Evolutionary conservation across 2,888 invertebrate genomes (phyloP), one percentile per base, ranked within the genome.

Genomic region (Mesoligia furuncula): DNA sequence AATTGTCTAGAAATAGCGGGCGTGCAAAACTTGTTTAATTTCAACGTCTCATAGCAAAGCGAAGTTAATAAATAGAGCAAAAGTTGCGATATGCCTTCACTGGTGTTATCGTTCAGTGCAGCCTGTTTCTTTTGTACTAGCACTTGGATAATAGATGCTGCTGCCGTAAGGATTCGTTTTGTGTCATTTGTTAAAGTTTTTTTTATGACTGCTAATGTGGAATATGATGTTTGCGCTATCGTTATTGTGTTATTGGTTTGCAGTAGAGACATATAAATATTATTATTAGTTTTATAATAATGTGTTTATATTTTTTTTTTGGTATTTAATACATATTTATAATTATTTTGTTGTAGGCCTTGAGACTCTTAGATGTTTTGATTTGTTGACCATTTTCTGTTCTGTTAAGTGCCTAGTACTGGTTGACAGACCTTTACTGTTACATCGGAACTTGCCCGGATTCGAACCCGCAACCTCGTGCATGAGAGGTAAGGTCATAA

Each of bases 1-100:
- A 67, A 73, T 59, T 64, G 70, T 74, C 27, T 64, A 36, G 68
- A 79, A 83, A 83, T 75, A 79, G 45, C 72, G 64, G 42, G 67
- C 64, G 73, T 57, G 54, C 68, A 27, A 66, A 80, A 83, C 76
- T 84, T 83, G 73, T 80, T 83, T 84, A 83, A 83, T 83, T 76
- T 83, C 39, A 80, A 71, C 80, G 70, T 73, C 80, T 83, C 80
- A 83, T 80, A 54, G 75, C 66, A 72, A 79, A 72, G 79, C 66
- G 45, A 80, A 84, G 75, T 83, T 83, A 80, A 80, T 80, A 84
- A 80, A 80, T 80, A 75, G 80, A 64, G 70, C 61, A 62, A 59
- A 75, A 83, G 69, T 83, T 83, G 75, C 70, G 80, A 80, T 83
- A 83, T 73, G 70, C 64, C 48, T 75, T 79, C 59, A 48, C 57